Evolutionary conservation across 2,888 invertebrate genomes (phyloP).

Genomic region (Hypselothyrea guttata): DNA sequence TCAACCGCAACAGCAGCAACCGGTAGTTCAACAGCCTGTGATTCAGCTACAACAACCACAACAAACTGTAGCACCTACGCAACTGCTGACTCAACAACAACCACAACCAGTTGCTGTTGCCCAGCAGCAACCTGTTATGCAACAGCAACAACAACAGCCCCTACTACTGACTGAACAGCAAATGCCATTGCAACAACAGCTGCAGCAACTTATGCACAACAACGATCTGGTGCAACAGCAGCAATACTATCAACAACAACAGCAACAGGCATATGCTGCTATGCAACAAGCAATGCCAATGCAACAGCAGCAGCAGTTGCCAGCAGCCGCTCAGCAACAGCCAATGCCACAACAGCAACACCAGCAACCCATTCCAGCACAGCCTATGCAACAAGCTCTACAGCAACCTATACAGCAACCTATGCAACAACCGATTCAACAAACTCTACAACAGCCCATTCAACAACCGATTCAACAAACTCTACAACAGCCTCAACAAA

Average conservation of each 20-base stretch:
- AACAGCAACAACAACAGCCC: slow-evolving; percentile 33
- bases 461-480: background rate
- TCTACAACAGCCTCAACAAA: too few species aligned
- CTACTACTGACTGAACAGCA: slow-evolving; percentile 35
- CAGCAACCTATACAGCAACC: too few species aligned
- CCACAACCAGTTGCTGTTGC: slow-evolving; percentile 39
- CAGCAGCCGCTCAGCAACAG: slow-evolving; percentile 37
- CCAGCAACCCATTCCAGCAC: too few species aligned
- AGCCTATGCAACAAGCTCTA: slow-evolving; percentile 24
- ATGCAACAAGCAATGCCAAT: slow-evolving; percentile 42
- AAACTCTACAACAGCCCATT: background rate
- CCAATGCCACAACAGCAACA: slow-evolving; percentile 44
- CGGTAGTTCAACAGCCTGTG: slow-evolving; percentile 36
- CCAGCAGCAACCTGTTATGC: slow-evolving; percentile 31
- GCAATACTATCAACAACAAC: slow-evolving; percentile 59
- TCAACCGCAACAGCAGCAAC: slow-evolving; percentile 31
- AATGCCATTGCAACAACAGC: slow-evolving; percentile 36
- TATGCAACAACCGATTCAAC: slow-evolving; percentile 38
- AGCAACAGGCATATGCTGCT: too few species aligned
- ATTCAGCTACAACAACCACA: slow-evolving; percentile 45
- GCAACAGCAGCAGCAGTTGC: slow-evolving; percentile 32
- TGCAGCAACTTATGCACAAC: slow-evolving; percentile 68
- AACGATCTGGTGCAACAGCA: slow-evolving; percentile 65
- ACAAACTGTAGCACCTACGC: slow-evolving; percentile 29
- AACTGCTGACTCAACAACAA: slow-evolving; percentile 40